Conservation (phyloP, 2,888 invertebrate species). For the Spodoptera exigua region DNA sequence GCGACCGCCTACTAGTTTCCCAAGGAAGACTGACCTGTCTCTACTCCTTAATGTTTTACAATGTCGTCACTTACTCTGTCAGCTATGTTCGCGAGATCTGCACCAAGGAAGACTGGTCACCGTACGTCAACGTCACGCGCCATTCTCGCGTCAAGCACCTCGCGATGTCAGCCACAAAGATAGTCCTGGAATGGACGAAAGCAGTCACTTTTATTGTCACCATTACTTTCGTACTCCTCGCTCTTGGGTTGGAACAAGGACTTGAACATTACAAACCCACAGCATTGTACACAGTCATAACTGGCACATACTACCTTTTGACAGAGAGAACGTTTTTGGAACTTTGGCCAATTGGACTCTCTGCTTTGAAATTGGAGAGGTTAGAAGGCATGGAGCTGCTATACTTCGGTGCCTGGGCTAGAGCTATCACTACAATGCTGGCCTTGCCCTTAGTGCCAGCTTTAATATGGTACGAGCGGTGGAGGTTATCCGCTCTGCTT, state of each 20-base stretch:
- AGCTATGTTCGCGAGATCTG: conserved; percentile 93
- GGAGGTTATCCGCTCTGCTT: conserved; percentile 89
- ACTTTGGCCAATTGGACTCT: conserved; percentile 89
- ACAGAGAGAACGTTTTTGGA: conserved; percentile 93
- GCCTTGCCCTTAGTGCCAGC: conserved; percentile 90
- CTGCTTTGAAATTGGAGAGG: conserved; percentile 89
- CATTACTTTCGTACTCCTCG: conserved; percentile 92
- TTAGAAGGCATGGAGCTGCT: conserved; percentile 92
- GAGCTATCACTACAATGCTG: conserved; percentile 88
- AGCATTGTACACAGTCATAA: conserved; percentile 90
- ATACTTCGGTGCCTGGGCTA: conserved; percentile 91
- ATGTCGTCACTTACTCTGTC: conserved; percentile 93
- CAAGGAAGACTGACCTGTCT: conserved; percentile 91
- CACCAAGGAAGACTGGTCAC: conserved; percentile 94
- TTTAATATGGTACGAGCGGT: conserved; percentile 88
- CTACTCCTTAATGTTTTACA: conserved; percentile 95
- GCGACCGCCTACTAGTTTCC: conserved; percentile 91
- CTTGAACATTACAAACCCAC: conserved; percentile 93
- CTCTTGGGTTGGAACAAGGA: conserved; percentile 93
- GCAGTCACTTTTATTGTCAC: conserved; percentile 94
- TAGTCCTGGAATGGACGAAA: conserved; percentile 95
- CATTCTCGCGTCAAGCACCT: conserved; percentile 93
- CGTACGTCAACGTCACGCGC: conserved; percentile 92
- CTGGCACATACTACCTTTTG: conserved; percentile 92
- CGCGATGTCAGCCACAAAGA: conserved; percentile 94